These are phyloP conservation scores for Blastobasis adustella DNA, from an alignment of 2,888 invertebrate species.

Conservation along the genomic window DNA sequence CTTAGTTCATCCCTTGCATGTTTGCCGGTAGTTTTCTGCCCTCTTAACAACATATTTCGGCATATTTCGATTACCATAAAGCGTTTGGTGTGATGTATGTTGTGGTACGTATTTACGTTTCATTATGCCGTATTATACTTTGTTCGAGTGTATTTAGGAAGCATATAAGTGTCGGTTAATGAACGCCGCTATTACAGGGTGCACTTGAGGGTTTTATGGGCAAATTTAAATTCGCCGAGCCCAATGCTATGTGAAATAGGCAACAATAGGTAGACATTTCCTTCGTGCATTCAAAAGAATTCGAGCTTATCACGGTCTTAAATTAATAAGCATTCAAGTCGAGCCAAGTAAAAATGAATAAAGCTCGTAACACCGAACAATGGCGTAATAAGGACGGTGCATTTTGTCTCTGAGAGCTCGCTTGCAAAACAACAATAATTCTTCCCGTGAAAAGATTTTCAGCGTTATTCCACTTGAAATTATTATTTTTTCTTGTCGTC, in stretches of 20 bases:
- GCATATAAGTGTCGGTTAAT: background rate
- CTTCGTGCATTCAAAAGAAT: constrained; percentile 68
- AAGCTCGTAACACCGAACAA: constrained; percentile 73
- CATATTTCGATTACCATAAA: constrained; percentile 75
- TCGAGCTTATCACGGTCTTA: constrained; percentile 72
- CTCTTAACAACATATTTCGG: constrained; percentile 74
- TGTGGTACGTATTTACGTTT: constrained; percentile 27
- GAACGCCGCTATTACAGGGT: constrained; percentile 6
- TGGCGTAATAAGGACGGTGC: constrained; percentile 72
- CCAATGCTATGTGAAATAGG: constrained; percentile 66
- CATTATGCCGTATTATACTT: constrained; percentile 7
- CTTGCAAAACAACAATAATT: constrained; percentile 76
- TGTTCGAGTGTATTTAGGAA: background rate
- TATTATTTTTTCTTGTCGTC: constrained; percentile 72
- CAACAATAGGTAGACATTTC: constrained; percentile 68
- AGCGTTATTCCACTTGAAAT: constrained; percentile 75
- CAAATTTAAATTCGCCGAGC: constrained; percentile 25
- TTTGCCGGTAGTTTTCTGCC: constrained; percentile 66
- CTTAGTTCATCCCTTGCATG: constrained; percentile 71
- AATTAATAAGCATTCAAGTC: constrained; percentile 75
- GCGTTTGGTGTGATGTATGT: constrained; percentile 68
- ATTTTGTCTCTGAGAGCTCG: constrained; percentile 72
- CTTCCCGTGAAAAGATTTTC: constrained; percentile 74
- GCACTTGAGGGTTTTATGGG: constrained; percentile 15
- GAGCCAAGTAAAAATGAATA: constrained; percentile 76